Base-by-base conservation (phyloP, 1,140 invertebrate species). In the Drosophila serrata region DNA sequence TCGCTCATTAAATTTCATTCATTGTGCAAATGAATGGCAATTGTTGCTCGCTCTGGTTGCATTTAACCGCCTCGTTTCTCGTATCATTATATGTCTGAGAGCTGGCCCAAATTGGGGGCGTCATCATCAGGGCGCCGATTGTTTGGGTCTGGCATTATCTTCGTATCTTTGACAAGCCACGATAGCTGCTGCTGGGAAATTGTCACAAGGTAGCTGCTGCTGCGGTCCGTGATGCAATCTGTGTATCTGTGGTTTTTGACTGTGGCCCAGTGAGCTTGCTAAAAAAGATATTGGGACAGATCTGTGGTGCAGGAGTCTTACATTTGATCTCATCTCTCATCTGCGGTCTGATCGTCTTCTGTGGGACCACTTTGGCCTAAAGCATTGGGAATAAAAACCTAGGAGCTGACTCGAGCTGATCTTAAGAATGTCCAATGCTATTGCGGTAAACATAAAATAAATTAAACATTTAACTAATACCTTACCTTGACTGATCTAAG, bases 11-110 rank as follows among this genome's bases (percentile, higher is more conserved):
- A 78, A 77, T 65, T 81, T 75, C 61, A 79, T 81, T 86, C 79
- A 82, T 82, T 86, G 79, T 75, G 68, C 68, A 86, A 86, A 86
- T 86, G 82, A 79, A 86, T 79, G 78, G 81, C 75, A 75, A 81
- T 86, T 81, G 82, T 86, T 74, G 65, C 29, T 31, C 31, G 65
- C 46, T 24, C 31, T 31, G 62, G 46, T 57, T 73, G 51, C 55
- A 60, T 73, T 84, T 84, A 67, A 33, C 67, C 64, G 68, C 67
- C 58, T 85, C 57, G 61, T 85, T 81, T 62, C 59, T 67, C 33
- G 48, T 40, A 70, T 56, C 27, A 70, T 72, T 72, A 72, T 29
- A 59, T 24, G 42, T 31, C 49, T 46, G 65, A 60, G 62, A 64
- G 53, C 39, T 67, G 51, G 24, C 53, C 68, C 42, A 37, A 73